phyloP scores from a whole-genome alignment of 2,888 invertebrate genomes.

The Limnephilus auricula region DNA sequence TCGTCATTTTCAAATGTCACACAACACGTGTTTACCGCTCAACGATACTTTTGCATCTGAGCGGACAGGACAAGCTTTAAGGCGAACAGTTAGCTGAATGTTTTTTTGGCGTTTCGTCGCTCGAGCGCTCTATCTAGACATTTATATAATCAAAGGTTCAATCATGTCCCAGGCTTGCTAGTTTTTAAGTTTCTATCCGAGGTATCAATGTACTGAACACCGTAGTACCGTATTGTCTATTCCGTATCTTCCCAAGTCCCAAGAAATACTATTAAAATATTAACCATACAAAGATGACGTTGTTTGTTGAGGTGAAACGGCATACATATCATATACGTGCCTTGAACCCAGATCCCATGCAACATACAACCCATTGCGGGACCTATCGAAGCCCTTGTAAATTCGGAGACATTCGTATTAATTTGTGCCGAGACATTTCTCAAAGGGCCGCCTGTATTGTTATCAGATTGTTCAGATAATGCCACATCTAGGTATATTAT shows the following conservation, averaged over 20 bases:
- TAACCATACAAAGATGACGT: constrained; percentile 8
- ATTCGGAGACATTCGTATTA: neutral
- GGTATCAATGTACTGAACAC: neutral
- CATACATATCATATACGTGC: too few species aligned
- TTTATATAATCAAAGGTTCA: too few species aligned
- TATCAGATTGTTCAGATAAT: neutral
- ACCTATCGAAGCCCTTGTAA: neutral
- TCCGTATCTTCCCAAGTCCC: neutral
- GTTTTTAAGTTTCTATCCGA: neutral
- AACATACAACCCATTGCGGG: neutral
- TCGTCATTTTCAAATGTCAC: too few species aligned
- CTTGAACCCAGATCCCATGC: neutral
- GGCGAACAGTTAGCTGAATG: too few species aligned
- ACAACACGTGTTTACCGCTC: too few species aligned
- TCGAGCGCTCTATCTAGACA: too few species aligned
- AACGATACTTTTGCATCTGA: too few species aligned
- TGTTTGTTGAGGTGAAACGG: constrained; percentile 11
- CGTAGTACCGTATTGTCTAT: neutral
- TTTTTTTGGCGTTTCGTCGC: too few species aligned
- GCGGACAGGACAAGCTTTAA: too few species aligned
- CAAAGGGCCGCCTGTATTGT: neutral
- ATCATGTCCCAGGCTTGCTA: too few species aligned
- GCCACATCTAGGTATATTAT: neutral
- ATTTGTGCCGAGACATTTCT: neutral
- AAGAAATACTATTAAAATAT: neutral